Evolutionary conservation across 2,797 vertebrate genomes (phyloP).

Genomic region (Crocidura indochinensis): DNA sequence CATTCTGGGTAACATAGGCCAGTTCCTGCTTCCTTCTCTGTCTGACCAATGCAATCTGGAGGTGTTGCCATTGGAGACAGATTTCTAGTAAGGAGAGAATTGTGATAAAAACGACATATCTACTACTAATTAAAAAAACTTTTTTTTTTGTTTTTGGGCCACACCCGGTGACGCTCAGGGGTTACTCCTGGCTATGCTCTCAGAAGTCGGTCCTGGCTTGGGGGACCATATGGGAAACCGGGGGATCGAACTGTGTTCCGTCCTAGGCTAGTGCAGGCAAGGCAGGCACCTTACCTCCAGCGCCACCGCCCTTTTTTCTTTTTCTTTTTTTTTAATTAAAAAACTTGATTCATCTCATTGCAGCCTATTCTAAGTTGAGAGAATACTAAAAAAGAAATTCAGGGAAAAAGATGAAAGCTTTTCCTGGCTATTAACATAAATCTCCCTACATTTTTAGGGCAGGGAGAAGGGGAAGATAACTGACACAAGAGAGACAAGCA

Average conservation of each 20-base stretch:
- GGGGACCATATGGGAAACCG: no score
- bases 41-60: constrained; percentile 58
- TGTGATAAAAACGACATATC: constrained; percentile 83
- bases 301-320: no score
- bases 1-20: constrained; percentile 31
- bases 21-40: constrained; percentile 74
- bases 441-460: constrained; percentile 34
- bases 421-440: constrained; percentile 29
- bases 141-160: no score
- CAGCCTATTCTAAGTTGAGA: constrained; percentile 49
- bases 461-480: neutral
- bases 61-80: constrained; percentile 75
- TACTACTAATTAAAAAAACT: constrained; percentile 46
- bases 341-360: constrained; percentile 43
- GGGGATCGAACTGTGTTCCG: no score
- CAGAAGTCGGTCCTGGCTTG: no score
- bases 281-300: no score
- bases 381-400: constrained; percentile 57
- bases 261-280: no score
- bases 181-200: no score
- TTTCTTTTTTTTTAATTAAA: no score
- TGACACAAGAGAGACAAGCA: constrained; percentile 31
- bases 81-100: constrained; percentile 85
- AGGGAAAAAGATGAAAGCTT: constrained; percentile 36
- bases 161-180: no score